Conservation (phyloP, 2,797 vertebrate species). For the Enteromius argenteus region DNA sequence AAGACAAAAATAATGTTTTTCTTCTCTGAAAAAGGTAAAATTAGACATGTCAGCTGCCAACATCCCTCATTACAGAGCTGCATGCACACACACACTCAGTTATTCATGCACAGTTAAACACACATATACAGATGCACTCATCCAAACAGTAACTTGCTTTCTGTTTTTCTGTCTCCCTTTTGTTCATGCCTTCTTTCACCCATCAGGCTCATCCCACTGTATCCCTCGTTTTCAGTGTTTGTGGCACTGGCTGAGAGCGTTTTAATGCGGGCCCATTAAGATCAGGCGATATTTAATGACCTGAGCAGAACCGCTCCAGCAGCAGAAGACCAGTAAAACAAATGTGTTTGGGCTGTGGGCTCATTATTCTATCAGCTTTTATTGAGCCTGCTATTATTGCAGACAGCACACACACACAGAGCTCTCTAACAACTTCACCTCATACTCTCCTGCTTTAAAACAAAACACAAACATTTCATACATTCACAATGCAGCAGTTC, state of each 20-base stretch:
- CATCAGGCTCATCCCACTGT: slow-evolving; percentile 29
- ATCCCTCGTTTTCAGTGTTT: slow-evolving; percentile 9
- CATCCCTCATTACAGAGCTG: neutral
- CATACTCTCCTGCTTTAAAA: neutral
- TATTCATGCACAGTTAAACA: slow-evolving; percentile 41
- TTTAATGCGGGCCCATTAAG: slow-evolving; percentile 40
- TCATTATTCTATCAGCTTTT: slow-evolving; percentile 47
- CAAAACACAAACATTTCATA: slow-evolving; percentile 24
- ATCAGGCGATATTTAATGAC: slow-evolving; percentile 51
- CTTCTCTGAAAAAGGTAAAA: neutral
- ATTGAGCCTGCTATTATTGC: slow-evolving; percentile 41
- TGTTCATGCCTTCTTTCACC: slow-evolving; percentile 34
- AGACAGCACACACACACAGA: slow-evolving; percentile 6
- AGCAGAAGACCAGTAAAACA: slow-evolving; percentile 48
- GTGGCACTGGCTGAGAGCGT: slow-evolving; percentile 15
- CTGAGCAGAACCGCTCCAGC: slow-evolving; percentile 3
- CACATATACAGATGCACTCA: slow-evolving; percentile 25
- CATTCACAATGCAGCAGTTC: slow-evolving; percentile 8
- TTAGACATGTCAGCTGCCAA: neutral
- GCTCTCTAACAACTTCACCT: slow-evolving; percentile 6
- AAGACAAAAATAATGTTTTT: neutral
- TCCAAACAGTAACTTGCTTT: slow-evolving; percentile 13
- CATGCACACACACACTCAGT: slow-evolving; percentile 12
- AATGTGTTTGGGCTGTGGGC: slow-evolving; percentile 42
- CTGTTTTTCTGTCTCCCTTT: slow-evolving; percentile 9